Base-by-base conservation (phyloP, 1,140 invertebrate species). In the Tribolium castaneum region DNA sequence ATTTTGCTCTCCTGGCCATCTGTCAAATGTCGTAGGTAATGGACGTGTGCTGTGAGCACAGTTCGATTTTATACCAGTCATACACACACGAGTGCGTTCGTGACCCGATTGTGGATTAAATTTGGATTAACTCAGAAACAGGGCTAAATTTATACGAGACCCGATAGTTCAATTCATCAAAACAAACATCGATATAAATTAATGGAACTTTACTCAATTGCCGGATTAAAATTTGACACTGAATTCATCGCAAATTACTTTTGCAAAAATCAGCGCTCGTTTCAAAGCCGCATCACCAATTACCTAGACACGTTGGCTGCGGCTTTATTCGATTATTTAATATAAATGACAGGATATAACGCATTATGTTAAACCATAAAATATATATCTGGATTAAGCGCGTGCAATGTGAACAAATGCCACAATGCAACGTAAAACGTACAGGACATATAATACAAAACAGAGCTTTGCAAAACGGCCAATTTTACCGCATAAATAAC, bases 171-270 rank as follows among this genome's bases (percentile, higher is more conserved):
- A 35, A 66, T 66, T 66, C 59, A 66, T 66, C 59, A 66, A 66
- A 66, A 66, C 59, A 66, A 66, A 66, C 59, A 66, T 66, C 59
- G 59, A 66, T 66, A 66, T 66, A 66, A 66, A 66, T 66, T 66
- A 66, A 66, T 66, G 59, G 59, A 66, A 66, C 59, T 66, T 35
- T 59, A 59, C 54, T 59, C 54, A 59, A 59, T 59, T 19, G 54
- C 10, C 16, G 54, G 54, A 59, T 59, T 59, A 59, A 59, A 59
- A 59, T 59, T 22, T n/a, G 54, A 59, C 54, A 35, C 12, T 30
- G 25, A 30, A 66, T 66, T 30, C 59, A 35, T 35, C 59, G 59
- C 35, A 59, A 66, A 66, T 66, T 66, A 12, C 10, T 66, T 66
- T 66, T 66, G n/a, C 25, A 35, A 66, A 66, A 66, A 66, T 66